phyloP scores from a whole-genome alignment of 2,797 vertebrate species.

The Antrozous pallidus region DNA sequence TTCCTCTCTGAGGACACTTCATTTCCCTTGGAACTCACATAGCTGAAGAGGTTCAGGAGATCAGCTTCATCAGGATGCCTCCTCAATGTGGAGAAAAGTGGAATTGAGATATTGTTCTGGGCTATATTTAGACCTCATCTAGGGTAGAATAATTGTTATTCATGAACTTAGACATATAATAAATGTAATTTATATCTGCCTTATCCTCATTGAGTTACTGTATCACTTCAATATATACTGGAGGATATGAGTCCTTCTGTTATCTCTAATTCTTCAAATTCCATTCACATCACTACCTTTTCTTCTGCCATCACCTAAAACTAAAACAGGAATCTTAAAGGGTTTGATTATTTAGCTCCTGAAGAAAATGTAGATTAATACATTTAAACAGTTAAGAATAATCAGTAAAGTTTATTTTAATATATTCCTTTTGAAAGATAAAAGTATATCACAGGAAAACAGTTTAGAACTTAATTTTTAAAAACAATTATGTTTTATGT shows the following conservation, averaged over 20 bases:
- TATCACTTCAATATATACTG: neutral
- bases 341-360: neutral
- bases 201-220: neutral
- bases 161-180: neutral
- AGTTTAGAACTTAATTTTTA: neutral
- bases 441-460: neutral
- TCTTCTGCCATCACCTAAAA: neutral
- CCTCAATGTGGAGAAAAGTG: neutral
- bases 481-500: neutral
- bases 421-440: neutral
- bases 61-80: neutral
- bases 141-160: neutral
- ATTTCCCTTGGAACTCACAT: neutral
- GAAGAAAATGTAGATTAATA: neutral
- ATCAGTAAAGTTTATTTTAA: conserved; percentile 7
- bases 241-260: neutral
- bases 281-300: neutral
- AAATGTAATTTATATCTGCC: neutral
- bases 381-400: neutral
- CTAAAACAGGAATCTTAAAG: neutral
- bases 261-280: neutral
- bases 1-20: neutral
- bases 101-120: neutral
- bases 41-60: neutral
- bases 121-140: neutral